These are phyloP conservation scores for Desmophyllum pertusum DNA, from an alignment of 92 coral and sea anemone species.

Conservation along the genomic window DNA sequence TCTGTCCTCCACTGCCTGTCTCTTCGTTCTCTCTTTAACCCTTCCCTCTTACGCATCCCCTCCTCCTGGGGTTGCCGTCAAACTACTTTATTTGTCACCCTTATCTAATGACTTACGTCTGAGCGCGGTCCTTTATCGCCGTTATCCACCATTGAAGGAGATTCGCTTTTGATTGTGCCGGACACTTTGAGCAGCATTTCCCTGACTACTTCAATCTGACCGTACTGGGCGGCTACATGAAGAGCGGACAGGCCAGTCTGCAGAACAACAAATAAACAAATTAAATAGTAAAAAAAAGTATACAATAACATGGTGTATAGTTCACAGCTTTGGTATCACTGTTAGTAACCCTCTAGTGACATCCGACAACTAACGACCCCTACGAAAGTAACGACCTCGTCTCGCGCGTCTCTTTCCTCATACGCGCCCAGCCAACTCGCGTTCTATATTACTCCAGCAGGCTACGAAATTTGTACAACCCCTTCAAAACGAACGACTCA, in stretches of 20 bases:
- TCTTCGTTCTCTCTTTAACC: background rate
- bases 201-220: constrained; percentile 94
- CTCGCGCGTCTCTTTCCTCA: too few species aligned
- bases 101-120: constrained; percentile 57
- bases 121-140: constrained; percentile 59
- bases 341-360: too few species aligned
- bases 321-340: too few species aligned
- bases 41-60: too few species aligned
- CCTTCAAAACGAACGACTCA: background rate
- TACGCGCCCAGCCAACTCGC: too few species aligned
- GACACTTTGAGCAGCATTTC: constrained; percentile 91
- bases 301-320: background rate
- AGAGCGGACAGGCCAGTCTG: constrained; percentile 96
- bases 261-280: background rate
- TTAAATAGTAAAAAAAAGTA: background rate
- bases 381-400: too few species aligned
- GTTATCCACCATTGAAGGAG: constrained; percentile 72
- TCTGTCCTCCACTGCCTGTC: background rate
- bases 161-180: constrained; percentile 89
- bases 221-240: constrained; percentile 93
- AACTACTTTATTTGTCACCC: too few species aligned
- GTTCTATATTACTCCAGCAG: too few species aligned
- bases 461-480: too few species aligned
- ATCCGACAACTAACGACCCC: too few species aligned
- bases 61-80: too few species aligned